Evolutionary conservation across 2,797 vertebrate genomes (phyloP).

Genomic region (Capromys pilorides): DNA sequence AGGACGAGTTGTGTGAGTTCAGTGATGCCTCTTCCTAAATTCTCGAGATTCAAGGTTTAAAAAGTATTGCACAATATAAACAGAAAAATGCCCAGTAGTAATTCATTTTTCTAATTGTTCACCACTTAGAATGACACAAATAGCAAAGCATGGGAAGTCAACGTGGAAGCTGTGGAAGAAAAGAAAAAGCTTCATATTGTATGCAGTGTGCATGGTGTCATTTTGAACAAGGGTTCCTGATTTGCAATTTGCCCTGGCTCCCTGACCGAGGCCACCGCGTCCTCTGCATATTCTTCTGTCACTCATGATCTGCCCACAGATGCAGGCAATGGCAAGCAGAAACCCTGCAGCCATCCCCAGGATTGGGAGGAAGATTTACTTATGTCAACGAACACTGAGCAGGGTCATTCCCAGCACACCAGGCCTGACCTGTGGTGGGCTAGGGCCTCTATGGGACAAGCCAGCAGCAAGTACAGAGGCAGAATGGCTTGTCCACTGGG

Average conservation of each 20-base stretch:
- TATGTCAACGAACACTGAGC: neutral
- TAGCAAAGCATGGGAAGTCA: neutral
- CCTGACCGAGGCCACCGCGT: neutral
- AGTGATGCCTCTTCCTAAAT: neutral
- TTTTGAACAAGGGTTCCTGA: neutral
- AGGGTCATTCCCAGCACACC: neutral
- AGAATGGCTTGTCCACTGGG: neutral
- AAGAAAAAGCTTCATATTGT: neutral
- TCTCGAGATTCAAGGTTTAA: conserved; percentile 1
- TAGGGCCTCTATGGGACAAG: neutral
- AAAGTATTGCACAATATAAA: neutral
- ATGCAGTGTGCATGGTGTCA: neutral
- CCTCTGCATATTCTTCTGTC: neutral
- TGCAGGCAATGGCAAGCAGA: neutral
- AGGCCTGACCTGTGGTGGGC: neutral
- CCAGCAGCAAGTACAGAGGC: neutral
- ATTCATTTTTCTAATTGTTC: neutral
- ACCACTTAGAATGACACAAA: neutral
- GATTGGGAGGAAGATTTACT: neutral
- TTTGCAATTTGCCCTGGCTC: neutral
- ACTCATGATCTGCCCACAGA: neutral
- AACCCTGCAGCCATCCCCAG: neutral
- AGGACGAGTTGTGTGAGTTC: neutral
- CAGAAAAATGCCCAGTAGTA: neutral
- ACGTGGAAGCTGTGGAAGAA: neutral